Evolutionary conservation across 2,888 invertebrate species (phyloP).

Genomic region (Hipparchia semele): DNA sequence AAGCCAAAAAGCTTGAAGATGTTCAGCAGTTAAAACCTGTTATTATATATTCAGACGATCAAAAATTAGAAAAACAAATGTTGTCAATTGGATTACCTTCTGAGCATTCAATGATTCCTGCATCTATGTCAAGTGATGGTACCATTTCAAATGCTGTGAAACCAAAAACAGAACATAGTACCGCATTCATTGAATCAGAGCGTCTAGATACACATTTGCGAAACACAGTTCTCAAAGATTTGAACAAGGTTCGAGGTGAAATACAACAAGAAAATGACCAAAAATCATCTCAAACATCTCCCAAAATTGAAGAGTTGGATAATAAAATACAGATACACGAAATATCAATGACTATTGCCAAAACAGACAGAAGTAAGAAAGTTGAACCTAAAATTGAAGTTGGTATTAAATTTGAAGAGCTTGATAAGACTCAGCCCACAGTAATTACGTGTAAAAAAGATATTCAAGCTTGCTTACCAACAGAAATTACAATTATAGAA

Average conservation of each 20-base stretch:
- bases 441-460: conserved; percentile 62
- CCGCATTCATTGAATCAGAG: conserved; percentile 64
- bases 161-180: conserved; percentile 49
- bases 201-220: conserved; percentile 56
- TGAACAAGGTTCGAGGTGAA: background rate
- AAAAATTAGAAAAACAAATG: background rate
- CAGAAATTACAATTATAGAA: conserved; percentile 58
- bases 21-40: conserved; percentile 58
- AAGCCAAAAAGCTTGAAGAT: conserved; percentile 50
- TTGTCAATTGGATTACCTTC: conserved; percentile 32
- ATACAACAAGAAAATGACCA: conserved; percentile 10
- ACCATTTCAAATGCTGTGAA: conserved; percentile 37
- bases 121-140: background rate
- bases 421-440: conserved; percentile 52
- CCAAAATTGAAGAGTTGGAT: background rate
- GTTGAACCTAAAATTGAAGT: conserved; percentile 62
- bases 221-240: background rate
- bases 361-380: conserved; percentile 52
- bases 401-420: conserved; percentile 64
- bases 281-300: conserved; percentile 26
- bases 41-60: conserved; percentile 47
- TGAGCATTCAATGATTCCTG: conserved; percentile 21
- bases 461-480: conserved; percentile 63
- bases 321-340: conserved; percentile 49
- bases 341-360: conserved; percentile 65